Conservation (phyloP, 2,113 vertebrate species). For the Corythornis madagascariensis region DNA sequence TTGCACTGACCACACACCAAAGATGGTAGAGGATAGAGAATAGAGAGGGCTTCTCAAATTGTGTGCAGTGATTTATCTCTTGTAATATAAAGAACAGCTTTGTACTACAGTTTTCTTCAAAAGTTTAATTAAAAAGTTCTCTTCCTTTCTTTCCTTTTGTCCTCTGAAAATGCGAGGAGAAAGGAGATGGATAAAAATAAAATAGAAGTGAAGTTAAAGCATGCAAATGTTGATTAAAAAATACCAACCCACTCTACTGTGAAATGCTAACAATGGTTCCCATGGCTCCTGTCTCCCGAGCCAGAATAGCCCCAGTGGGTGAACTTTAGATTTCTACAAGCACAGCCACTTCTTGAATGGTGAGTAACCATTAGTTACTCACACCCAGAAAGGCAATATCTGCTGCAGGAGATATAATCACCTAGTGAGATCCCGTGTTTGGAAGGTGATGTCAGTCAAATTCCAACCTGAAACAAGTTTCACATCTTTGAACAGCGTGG, state of each 20-base stretch:
- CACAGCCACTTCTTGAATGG: not conserved
- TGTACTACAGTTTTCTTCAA: not conserved
- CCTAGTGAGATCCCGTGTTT: not conserved
- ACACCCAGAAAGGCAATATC: not conserved
- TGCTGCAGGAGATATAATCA: not conserved
- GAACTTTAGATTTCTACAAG: conserved; percentile 51
- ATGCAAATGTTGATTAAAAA: conserved; percentile 67
- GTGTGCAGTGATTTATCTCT: conserved; percentile 33
- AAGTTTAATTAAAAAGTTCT: conserved; percentile 60
- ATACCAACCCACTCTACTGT: conserved; percentile 36
- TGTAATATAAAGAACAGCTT: conserved; percentile 2
- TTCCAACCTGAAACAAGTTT: not conserved
- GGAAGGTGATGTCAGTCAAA: not conserved
- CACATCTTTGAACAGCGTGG: not conserved
- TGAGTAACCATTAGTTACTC: not conserved
- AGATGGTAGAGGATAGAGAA: not conserved
- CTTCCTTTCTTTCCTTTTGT: conserved; percentile 11
- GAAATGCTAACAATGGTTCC: conserved; percentile 60
- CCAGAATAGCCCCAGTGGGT: conserved; percentile 45
- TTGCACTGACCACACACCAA: rapidly evolving
- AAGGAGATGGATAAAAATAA: conserved; percentile 59
- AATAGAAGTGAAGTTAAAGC: conserved; percentile 13
- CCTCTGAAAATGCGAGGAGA: not conserved
- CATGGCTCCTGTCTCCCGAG: conserved; percentile 45
- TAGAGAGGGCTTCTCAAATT: not conserved